Conservation (phyloP, 2,888 invertebrate genomes). For the Oxycera nigricornis region DNA sequence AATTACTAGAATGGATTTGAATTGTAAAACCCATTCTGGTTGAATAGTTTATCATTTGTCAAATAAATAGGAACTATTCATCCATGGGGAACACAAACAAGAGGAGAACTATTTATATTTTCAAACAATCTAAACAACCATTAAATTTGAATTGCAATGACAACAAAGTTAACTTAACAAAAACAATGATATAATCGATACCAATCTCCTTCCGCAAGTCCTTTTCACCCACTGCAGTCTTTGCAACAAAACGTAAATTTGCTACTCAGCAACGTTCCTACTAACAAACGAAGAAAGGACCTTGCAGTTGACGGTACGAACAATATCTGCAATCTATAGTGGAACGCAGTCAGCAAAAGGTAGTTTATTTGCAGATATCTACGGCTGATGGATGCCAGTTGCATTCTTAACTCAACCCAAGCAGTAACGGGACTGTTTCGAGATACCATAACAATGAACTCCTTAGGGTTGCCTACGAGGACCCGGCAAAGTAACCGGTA, state of each 20-base stretch:
- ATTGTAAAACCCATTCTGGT: too few relatives aligned
- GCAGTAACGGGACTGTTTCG: not conserved
- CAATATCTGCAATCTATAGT: constrained; percentile 8
- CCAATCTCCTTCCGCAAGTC: too few relatives aligned
- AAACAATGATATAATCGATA: too few relatives aligned
- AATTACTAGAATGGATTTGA: too few relatives aligned
- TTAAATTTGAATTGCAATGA: too few relatives aligned
- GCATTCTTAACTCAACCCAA: not conserved
- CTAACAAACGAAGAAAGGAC: not conserved
- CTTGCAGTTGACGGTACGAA: not conserved
- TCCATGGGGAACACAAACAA: too few relatives aligned
- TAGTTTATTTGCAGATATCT: not conserved
- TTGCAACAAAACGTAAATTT: constrained; percentile 1
- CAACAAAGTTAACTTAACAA: too few relatives aligned
- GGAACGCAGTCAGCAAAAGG: not conserved
- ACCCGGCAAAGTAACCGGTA: not conserved
- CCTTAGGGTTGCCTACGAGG: not conserved
- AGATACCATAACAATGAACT: too few relatives aligned
- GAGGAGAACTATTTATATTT: too few relatives aligned
- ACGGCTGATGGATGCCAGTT: not conserved
- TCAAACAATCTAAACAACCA: too few relatives aligned
- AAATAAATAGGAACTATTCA: too few relatives aligned
- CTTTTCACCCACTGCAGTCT: not conserved
- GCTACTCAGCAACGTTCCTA: not conserved
- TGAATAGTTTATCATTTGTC: too few relatives aligned